Evolutionary conservation across 2,888 invertebrate genomes (phyloP).

Genomic region (Phragmatobia fuliginosa): DNA sequence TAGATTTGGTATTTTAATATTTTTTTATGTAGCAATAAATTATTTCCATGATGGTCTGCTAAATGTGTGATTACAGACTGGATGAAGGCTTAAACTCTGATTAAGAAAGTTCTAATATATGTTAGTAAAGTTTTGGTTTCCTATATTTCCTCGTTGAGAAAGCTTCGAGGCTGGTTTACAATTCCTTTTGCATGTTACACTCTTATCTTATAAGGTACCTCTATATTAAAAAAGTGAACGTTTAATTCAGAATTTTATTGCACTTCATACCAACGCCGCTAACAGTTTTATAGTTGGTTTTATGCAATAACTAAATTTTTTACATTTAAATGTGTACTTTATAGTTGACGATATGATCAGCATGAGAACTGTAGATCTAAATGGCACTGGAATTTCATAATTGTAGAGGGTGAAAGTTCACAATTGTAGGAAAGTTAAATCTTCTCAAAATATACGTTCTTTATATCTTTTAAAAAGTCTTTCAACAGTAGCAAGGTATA

Average conservation of each 20-base stretch:
- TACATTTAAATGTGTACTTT: constrained; percentile 29
- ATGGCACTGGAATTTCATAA: not conserved
- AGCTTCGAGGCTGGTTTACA: not conserved
- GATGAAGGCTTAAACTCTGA: too few relatives aligned
- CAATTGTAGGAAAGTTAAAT: not conserved
- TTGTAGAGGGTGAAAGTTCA: constrained; percentile 12
- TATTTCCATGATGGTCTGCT: not conserved
- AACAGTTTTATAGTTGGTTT: constrained; percentile 22
- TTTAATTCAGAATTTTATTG: not conserved
- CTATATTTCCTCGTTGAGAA: not conserved
- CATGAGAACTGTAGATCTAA: constrained; percentile 14
- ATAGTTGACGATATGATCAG: constrained; percentile 30
- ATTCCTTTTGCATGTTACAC: not conserved
- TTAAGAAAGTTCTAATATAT: not conserved
- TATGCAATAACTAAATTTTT: constrained; percentile 18
- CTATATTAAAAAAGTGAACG: not conserved
- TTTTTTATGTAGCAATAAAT: not conserved
- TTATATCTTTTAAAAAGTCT: not conserved
- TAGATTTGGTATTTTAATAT: too few relatives aligned
- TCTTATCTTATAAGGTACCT: not conserved
- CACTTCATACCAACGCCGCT: constrained; percentile 3
- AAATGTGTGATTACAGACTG: not conserved
- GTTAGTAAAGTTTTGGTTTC: not conserved
- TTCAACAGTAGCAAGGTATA: not conserved
- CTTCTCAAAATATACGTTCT: not conserved